Conservation (phyloP, 2,888 invertebrate species). For the Caradrina clavipalpis region DNA sequence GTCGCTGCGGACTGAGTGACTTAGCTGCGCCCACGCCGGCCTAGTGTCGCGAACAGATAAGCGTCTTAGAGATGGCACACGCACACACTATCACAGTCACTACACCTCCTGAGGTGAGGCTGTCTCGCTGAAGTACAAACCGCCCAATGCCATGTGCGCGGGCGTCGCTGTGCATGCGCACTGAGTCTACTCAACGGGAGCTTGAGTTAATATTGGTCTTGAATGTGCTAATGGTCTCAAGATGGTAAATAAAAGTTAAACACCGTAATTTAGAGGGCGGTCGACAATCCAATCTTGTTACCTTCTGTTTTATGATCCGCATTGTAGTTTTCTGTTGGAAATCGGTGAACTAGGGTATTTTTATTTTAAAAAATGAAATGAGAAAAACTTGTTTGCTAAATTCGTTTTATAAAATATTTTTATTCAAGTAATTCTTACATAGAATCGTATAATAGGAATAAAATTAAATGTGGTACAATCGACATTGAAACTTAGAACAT, state of each 20-base stretch:
- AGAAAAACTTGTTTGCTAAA: conserved; percentile 35
- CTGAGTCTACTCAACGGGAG: conserved; percentile 13
- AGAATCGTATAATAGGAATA: not conserved
- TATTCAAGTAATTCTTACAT: not conserved
- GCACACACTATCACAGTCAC: not conserved
- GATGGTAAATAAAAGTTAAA: conserved; percentile 7
- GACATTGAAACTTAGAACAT: not conserved
- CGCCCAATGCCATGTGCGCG: conserved; percentile 3
- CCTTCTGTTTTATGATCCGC: no score
- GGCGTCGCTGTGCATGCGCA: not conserved
- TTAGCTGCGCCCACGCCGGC: conserved; percentile 13
- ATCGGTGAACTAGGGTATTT: not conserved
- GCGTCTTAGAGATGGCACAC: conserved; percentile 32
- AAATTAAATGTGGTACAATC: not conserved
- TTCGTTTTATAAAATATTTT: conserved; percentile 2
- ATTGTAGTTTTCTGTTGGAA: not conserved
- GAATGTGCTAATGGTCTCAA: conserved; percentile 38
- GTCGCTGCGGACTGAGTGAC: conserved; percentile 49
- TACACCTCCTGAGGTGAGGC: not conserved
- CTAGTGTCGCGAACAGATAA: conserved; percentile 38
- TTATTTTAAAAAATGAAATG: not conserved
- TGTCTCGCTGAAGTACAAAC: not conserved
- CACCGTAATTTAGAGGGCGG: conserved; percentile 1
- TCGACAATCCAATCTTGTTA: not conserved
- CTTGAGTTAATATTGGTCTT: conserved; percentile 37